Evolutionary conservation across 1,140 invertebrate genomes (phyloP).

Genomic region (Diorhabda sublineata): DNA sequence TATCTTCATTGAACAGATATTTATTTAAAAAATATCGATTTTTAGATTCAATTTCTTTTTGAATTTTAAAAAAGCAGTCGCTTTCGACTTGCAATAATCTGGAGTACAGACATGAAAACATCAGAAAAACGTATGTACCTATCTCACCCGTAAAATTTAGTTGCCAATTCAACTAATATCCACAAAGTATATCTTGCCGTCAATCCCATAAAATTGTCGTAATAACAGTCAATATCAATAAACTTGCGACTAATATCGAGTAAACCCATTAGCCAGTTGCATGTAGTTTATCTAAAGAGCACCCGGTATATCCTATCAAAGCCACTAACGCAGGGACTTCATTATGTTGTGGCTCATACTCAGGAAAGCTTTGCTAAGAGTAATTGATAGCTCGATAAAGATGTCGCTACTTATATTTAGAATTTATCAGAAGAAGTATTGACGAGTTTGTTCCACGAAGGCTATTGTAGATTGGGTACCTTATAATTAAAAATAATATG

Average conservation of each 20-base stretch:
- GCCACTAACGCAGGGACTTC: constrained; percentile 28
- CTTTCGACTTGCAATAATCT: no score
- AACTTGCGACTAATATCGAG: constrained; percentile 25
- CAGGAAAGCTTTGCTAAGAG: constrained; percentile 21
- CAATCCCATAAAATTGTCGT: constrained; percentile 21
- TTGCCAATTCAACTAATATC: constrained; percentile 3
- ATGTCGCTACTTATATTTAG: constrained; percentile 32
- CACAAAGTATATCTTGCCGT: neutral
- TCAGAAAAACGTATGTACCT: no score
- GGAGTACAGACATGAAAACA: no score
- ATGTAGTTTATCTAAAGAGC: constrained; percentile 34
- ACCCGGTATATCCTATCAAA: constrained; percentile 21
- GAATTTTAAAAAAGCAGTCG: no score
- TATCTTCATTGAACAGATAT: no score
- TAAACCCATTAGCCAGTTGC: constrained; percentile 33
- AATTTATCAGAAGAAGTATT: constrained; percentile 27
- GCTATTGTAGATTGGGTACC: no score
- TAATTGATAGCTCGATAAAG: constrained; percentile 37
- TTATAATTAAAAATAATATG: no score
- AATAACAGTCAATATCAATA: constrained; percentile 28
- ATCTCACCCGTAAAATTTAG: neutral
- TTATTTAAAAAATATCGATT: no score
- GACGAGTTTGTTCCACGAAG: neutral
- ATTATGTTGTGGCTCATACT: constrained; percentile 28
- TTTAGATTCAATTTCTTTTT: no score